Evolutionary conservation across 2,113 vertebrate species (phyloP).

Genomic region (Callipepla californica): DNA sequence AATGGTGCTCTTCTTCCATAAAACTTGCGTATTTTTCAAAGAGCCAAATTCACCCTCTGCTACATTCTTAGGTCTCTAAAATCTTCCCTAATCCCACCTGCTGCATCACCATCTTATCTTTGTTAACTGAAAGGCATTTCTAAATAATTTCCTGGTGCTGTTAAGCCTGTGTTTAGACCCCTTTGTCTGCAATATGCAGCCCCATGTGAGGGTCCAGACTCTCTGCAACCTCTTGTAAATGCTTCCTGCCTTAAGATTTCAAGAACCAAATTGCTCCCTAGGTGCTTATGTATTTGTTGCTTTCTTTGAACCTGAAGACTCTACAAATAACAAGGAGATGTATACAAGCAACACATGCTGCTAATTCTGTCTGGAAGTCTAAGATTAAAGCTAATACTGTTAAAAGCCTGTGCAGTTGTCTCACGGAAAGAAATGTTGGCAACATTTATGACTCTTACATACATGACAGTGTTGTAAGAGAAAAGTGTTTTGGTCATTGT

Average conservation of each 20-base stretch:
- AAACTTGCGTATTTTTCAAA: neutral
- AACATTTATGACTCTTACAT: neutral
- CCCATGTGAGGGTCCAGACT: neutral
- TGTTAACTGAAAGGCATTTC: neutral
- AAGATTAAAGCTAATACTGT: slow-evolving; percentile 2
- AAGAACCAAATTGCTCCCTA: neutral
- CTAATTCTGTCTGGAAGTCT: slow-evolving; percentile 1
- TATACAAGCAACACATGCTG: neutral
- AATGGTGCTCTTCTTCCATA: neutral
- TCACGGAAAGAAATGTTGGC: neutral
- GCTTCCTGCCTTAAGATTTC: neutral
- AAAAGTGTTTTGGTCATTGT: neutral
- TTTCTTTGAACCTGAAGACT: slow-evolving; percentile 25
- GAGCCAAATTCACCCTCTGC: neutral
- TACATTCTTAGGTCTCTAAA: neutral
- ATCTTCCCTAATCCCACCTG: neutral
- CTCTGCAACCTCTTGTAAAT: neutral
- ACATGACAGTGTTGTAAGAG: neutral
- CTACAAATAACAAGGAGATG: neutral
- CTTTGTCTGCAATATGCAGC: neutral
- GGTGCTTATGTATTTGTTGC: neutral
- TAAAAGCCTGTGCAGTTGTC: neutral
- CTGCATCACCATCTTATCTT: neutral
- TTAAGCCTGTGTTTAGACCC: neutral
- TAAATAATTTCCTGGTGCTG: neutral